Evolutionary conservation across 2,888 invertebrate genomes (phyloP), one percentile per base, ranked within the genome.

Genomic region (Papilio protenor): DNA sequence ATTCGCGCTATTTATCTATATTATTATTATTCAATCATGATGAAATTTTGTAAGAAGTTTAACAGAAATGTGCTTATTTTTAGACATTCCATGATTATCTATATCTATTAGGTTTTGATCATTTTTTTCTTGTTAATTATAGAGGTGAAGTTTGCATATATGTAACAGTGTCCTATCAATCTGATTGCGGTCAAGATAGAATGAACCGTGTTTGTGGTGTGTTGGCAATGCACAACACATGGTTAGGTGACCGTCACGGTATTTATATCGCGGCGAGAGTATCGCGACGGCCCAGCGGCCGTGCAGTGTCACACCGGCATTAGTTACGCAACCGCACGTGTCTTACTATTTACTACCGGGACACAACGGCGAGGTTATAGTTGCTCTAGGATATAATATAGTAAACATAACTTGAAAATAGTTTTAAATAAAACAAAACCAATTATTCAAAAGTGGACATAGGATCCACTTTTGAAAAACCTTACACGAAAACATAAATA

Each of bases 211-310:
- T 12, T 45, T 66, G 73, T 49, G 77, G 66, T 66, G 52, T 45
- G 14, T 5, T 77, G 77, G 33, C 74, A 70, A 49, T 18, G 23
- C 47, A 57, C 33, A 69, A 77, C 45, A 73, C 77, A 64, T 21
- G 70, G 69, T 59, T 70, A 74, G 69, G 70, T 74, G 74, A 77
- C 73, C 55, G 77, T 59, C 74, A 77, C 69, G 77, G n/a, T 73
- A 77, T 77, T 74, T 77, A 74, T 77, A 77, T 33, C 69, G 47
- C 49, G 61, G 47, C 12, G 45, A 72, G 76, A 40, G 61, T 23
- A 23, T 3, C 59, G 59, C 72, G 76, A 64, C 76, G 40, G 40
- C 23, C 57, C 76, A 40, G 71, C 71, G 70, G 59, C 4, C 70
- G 49, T 21, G 23, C 69, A 71, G 47, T 66, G 64, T 72, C 23